Percentiles rank a stretch among this genome's conserved stretches.
Evolutionary conservation across 2,888 invertebrate genomes (phyloP).

Genomic region (Melanargia galathea): DNA sequence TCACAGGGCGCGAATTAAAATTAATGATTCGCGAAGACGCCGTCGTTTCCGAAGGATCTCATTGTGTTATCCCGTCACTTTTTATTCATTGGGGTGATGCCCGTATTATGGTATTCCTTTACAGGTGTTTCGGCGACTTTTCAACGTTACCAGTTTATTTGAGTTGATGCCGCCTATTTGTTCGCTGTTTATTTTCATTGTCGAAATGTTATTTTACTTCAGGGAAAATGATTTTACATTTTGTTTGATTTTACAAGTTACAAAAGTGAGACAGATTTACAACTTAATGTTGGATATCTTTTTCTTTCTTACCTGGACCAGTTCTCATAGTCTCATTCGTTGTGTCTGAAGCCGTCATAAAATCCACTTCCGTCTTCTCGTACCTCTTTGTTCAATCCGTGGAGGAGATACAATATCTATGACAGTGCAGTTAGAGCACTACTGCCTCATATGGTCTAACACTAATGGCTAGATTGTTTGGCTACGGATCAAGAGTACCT

Average conservation of each 20-base stretch:
- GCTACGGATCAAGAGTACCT: too few species aligned
- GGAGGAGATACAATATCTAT: too few species aligned
- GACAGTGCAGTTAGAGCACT: too few species aligned
- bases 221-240: background rate
- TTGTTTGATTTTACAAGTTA: background rate
- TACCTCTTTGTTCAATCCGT: too few species aligned
- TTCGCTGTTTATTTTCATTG: background rate
- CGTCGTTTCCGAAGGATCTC: conserved; percentile 66
- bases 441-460: too few species aligned
- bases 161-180: conserved; percentile 30
- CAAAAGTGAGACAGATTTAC: background rate
- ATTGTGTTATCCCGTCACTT: conserved; percentile 74
- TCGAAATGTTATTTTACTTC: conserved; percentile 3
- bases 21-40: conserved; percentile 79
- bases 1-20: conserved; percentile 80
- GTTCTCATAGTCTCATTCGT: background rate
- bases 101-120: conserved; percentile 59
- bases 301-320: background rate
- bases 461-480: too few species aligned
- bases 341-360: background rate
- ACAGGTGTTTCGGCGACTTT: conserved; percentile 69
- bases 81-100: conserved; percentile 72
- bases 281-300: background rate
- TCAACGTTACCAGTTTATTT: conserved; percentile 45
- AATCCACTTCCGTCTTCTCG: too few species aligned